phyloP scores from a whole-genome alignment of 2,113 vertebrate species.

The Epinephelus moara region DNA sequence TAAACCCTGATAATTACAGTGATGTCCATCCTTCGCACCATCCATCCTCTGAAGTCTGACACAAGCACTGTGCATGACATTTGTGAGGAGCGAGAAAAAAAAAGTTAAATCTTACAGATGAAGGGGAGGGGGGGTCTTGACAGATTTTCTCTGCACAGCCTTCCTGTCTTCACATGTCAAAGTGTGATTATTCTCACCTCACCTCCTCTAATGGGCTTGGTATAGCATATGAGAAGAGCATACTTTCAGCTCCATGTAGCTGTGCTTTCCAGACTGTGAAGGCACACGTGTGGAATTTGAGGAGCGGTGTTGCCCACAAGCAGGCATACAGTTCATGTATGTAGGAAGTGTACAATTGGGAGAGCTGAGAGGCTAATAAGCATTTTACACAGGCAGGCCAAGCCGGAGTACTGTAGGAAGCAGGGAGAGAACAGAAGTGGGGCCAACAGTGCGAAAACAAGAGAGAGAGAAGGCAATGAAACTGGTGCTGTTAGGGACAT shows the following conservation, averaged over 20 bases:
- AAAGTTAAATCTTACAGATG: not conserved
- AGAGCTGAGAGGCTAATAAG: slow-evolving; percentile 43
- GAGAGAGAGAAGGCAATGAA: slow-evolving; percentile 42
- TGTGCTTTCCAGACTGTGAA: slow-evolving; percentile 12
- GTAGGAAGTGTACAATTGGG: slow-evolving; percentile 28
- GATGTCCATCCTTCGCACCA: not conserved
- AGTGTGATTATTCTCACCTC: slow-evolving; percentile 66
- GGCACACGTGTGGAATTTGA: slow-evolving; percentile 13
- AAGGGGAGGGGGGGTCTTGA: slow-evolving; percentile 10
- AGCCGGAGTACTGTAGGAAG: slow-evolving; percentile 30
- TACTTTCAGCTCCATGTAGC: slow-evolving; percentile 24
- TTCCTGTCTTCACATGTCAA: slow-evolving; percentile 49
- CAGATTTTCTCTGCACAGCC: slow-evolving; percentile 43
- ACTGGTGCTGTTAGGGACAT: slow-evolving; percentile 35
- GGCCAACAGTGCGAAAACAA: slow-evolving; percentile 40
- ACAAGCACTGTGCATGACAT: not conserved
- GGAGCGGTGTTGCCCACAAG: slow-evolving; percentile 1
- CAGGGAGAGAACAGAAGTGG: slow-evolving; percentile 40
- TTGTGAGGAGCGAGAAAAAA: slow-evolving; percentile 8
- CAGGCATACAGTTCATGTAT: not conserved
- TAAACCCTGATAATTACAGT: not conserved
- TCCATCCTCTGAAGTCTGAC: not conserved
- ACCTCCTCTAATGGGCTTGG: slow-evolving; percentile 56
- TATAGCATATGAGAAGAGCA: slow-evolving; percentile 39
- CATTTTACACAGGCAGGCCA: slow-evolving; percentile 44